phyloP scores from a whole-genome alignment of 2,888 invertebrate genomes.

The Caradrina kadenii region DNA sequence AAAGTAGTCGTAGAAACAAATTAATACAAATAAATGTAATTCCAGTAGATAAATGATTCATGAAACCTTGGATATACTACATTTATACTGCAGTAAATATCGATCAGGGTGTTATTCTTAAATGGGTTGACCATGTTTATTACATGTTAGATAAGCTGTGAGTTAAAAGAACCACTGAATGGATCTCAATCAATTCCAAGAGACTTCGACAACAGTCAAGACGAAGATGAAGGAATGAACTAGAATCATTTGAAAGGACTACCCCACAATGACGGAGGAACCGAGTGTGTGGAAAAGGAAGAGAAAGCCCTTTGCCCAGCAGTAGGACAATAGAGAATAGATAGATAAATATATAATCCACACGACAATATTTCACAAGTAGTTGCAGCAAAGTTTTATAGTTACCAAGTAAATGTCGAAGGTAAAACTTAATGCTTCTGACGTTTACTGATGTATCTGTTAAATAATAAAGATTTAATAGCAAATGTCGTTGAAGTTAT shows the following conservation, averaged over 20 bases:
- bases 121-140: not conserved
- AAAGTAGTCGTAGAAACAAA: constrained; percentile 44
- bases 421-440: constrained; percentile 30
- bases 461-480: constrained; percentile 45
- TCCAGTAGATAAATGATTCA: constrained; percentile 6
- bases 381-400: constrained; percentile 23
- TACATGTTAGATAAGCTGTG: not conserved
- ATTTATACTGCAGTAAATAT: not conserved
- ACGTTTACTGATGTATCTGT: constrained; percentile 14
- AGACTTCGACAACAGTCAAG: not conserved
- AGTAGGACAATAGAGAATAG: not conserved
- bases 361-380: constrained; percentile 15
- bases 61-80: not conserved
- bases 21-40: constrained; percentile 44
- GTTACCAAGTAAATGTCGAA: constrained; percentile 27
- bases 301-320: not conserved
- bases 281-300: not conserved
- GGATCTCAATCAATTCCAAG: not conserved
- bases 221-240: not conserved
- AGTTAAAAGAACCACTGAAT: not conserved
- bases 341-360: not conserved
- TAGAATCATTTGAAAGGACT: not conserved
- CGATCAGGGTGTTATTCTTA: too few species aligned
- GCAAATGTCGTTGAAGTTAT: constrained; percentile 28
- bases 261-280: not conserved